Conservation (phyloP, 2,797 vertebrate species). For the Benthosema pterotum region DNA sequence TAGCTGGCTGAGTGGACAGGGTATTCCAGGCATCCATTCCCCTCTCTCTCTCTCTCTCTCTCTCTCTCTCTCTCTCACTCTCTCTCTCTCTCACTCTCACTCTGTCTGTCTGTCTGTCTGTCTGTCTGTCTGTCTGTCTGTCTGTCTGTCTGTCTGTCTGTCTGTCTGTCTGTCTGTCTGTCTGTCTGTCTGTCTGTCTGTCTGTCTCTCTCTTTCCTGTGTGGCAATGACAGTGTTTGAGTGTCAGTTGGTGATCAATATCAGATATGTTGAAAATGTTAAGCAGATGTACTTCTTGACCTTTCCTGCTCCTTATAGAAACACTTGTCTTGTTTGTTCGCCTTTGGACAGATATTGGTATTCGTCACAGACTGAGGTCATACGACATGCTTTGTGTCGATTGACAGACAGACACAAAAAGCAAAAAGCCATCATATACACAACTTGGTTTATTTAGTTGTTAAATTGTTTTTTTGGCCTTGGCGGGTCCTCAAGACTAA, state of each 20-base stretch:
- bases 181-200: slow-evolving; percentile 1
- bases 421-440: too few relatives aligned
- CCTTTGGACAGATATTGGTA: slow-evolving; percentile 28
- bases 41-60: neutral
- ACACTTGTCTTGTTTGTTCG: slow-evolving; percentile 37
- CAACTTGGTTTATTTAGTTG: slow-evolving; percentile 5
- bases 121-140: neutral
- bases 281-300: slow-evolving; percentile 56
- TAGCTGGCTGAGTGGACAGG: too few relatives aligned
- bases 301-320: slow-evolving; percentile 29
- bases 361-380: slow-evolving; percentile 24
- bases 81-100: neutral
- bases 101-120: too few relatives aligned
- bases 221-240: slow-evolving; percentile 39
- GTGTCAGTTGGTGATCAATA: slow-evolving; percentile 41
- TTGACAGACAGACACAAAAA: slow-evolving; percentile 11
- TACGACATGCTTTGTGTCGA: slow-evolving; percentile 8
- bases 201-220: too few relatives aligned
- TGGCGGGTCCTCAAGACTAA: too few relatives aligned
- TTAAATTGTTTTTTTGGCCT: too few relatives aligned
- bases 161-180: neutral
- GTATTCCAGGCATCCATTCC: too few relatives aligned
- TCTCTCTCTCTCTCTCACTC: slow-evolving; percentile 11
- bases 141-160: neutral
- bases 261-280: slow-evolving; percentile 44